Evolutionary conservation across 2,888 invertebrate species (phyloP).

Genomic region (Globia sparganii): DNA sequence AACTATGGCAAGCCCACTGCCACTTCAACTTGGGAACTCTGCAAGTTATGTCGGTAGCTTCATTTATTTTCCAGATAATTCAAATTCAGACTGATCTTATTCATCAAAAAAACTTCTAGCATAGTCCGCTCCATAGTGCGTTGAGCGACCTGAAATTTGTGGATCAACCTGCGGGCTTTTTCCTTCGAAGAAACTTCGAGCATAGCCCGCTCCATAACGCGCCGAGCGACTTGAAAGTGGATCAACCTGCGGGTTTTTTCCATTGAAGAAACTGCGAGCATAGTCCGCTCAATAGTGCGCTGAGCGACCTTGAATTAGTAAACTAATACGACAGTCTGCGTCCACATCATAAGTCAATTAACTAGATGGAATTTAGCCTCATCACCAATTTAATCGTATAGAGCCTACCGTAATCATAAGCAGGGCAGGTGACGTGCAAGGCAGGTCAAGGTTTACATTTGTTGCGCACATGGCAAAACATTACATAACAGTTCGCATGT

Average conservation of each 20-base stretch:
- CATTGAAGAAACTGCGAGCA: background rate
- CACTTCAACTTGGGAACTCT: too few species aligned
- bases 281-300: background rate
- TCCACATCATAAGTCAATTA: background rate
- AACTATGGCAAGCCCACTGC: background rate
- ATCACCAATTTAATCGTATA: background rate
- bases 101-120: too few species aligned
- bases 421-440: background rate
- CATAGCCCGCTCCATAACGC: background rate
- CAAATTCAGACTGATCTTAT: background rate
- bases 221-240: background rate
- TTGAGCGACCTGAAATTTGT: too few species aligned
- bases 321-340: background rate
- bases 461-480: background rate
- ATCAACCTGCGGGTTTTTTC: too few species aligned
- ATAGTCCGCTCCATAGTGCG: too few species aligned
- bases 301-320: background rate
- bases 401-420: background rate
- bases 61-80: background rate
- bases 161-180: too few species aligned
- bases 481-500: too few species aligned
- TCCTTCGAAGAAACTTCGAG: background rate
- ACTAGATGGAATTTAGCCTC: background rate
- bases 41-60: background rate
- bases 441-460: background rate